phyloP scores from a whole-genome alignment of 2,113 vertebrate species.

The Megaceryle torquata region DNA sequence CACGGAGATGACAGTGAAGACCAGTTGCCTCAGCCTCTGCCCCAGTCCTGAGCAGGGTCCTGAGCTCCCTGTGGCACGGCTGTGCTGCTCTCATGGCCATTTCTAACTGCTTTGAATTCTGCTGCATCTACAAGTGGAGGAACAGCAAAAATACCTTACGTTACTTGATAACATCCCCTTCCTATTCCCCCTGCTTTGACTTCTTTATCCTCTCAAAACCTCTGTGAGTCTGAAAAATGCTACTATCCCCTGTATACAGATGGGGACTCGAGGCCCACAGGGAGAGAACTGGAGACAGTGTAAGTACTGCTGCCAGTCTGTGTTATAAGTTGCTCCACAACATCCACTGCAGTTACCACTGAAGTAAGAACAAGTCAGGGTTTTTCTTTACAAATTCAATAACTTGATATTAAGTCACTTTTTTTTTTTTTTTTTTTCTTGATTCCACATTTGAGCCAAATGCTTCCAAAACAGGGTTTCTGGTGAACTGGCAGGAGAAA shows the following conservation, averaged over 20 bases:
- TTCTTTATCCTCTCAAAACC: not conserved
- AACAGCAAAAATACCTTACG: not conserved
- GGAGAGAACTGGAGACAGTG: not conserved
- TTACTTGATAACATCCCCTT: not conserved
- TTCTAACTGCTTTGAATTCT: not conserved
- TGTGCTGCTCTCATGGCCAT: not conserved
- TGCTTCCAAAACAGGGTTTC: not conserved
- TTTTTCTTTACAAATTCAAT: not conserved
- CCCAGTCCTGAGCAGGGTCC: not conserved
- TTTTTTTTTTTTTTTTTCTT: not conserved
- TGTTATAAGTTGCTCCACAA: not conserved
- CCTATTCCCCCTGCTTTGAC: not conserved
- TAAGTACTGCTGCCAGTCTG: not conserved
- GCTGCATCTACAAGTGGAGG: not conserved
- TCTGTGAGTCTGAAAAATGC: not conserved
- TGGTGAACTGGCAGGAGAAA: not conserved
- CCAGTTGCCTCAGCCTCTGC: not conserved
- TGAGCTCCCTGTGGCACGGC: not conserved
- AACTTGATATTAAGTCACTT: not conserved
- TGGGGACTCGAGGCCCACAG: not conserved
- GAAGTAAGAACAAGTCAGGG: accelerated
- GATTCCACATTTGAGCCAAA: not conserved
- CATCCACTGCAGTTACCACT: not conserved
- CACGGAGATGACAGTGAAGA: not conserved
- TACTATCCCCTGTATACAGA: not conserved